Base-by-base conservation (phyloP, 2,113 vertebrate species). In the Electrona antarctica region DNA sequence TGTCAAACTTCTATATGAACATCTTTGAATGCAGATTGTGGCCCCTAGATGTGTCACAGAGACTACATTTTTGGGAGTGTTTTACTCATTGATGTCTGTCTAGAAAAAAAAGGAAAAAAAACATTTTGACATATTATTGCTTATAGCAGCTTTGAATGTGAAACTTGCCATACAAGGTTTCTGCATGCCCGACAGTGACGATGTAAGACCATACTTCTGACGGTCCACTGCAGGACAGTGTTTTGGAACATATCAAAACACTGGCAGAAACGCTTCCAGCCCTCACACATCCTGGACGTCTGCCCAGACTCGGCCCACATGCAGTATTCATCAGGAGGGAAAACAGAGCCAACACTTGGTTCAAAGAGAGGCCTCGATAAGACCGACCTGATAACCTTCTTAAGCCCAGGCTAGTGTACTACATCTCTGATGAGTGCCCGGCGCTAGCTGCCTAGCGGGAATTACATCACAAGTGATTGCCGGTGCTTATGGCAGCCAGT, bases 291-390 rank as follows among this genome's bases (percentile, higher is more conserved):
- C 14, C 84, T 89, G 85, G 82, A 84, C 3, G 70, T 69, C 66
- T 67, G 82, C 87, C 87, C 84, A 47, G 78, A 71, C 77, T 58
- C 33, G 8, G 76, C 80, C 84, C 74, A 77, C 77, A 69, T 84
- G 46, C 60, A 86, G 82, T 68, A 83, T 83, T 89, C 88, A 91
- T 92, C 89, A 84, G 66, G 64, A 41, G 78, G 73, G 60, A 67
- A 80, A 87, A 71, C 76, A 51, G 75, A 86, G 82, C 82, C 83
- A 78, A 77, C 65, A 58, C 60, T 69, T 7, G 72, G 83, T 89
- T 91, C 88, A 90, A 91, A 90, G 83, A 71, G 78, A 80, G 28
- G 69, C 68, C 71, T 56, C 2, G 87, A 90, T 88, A 90, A 92
- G 82, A 75, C 12, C 50, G 75, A 65, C 75, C 79, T 0, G 71